A percentile compares a stretch with the other conserved stretches of the same genome.
Evolutionary conservation across 2,113 vertebrate genomes (phyloP).

Genomic region (Rhinichthys klamathensis): DNA sequence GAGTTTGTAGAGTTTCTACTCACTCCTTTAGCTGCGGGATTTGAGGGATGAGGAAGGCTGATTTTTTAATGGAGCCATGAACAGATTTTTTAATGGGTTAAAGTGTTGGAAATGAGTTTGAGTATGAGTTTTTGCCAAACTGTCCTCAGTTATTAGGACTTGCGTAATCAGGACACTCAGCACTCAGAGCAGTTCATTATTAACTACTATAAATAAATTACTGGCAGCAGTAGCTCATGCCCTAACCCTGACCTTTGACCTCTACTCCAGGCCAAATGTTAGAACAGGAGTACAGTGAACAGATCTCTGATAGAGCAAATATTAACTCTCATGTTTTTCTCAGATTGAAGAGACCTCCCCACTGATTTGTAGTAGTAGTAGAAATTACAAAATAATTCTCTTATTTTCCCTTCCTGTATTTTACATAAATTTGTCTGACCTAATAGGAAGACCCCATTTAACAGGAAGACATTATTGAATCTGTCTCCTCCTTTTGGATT

Average conservation of each 20-base stretch:
- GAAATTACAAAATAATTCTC: not conserved
- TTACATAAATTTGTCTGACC: not conserved
- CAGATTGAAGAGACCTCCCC: not conserved
- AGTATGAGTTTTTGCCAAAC: not conserved
- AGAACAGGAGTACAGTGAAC: not conserved
- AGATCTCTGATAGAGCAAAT: not conserved
- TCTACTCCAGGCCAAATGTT: not conserved
- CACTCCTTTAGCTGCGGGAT: constrained; percentile 40
- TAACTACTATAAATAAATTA: constrained; percentile 34
- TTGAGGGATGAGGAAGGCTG: constrained; percentile 44
- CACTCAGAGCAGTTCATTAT: constrained; percentile 9
- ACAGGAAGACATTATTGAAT: not conserved
- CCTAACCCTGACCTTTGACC: constrained; percentile 23
- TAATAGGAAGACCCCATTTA: not conserved
- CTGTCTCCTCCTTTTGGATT: not conserved
- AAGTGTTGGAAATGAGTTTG: not conserved
- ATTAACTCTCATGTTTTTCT: not conserved
- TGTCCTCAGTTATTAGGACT: not conserved
- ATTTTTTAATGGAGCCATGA: constrained; percentile 41
- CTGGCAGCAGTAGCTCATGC: not conserved
- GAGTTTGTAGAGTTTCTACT: constrained; percentile 35
- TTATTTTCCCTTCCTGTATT: not conserved
- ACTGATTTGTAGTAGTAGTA: not conserved
- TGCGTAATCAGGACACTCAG: not conserved
- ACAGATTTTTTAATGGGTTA: constrained; percentile 45